Evolutionary conservation across 2,797 vertebrate genomes (phyloP), one percentile per base, ranked within the genome.

Genomic region (Steatocranus sp.): DNA sequence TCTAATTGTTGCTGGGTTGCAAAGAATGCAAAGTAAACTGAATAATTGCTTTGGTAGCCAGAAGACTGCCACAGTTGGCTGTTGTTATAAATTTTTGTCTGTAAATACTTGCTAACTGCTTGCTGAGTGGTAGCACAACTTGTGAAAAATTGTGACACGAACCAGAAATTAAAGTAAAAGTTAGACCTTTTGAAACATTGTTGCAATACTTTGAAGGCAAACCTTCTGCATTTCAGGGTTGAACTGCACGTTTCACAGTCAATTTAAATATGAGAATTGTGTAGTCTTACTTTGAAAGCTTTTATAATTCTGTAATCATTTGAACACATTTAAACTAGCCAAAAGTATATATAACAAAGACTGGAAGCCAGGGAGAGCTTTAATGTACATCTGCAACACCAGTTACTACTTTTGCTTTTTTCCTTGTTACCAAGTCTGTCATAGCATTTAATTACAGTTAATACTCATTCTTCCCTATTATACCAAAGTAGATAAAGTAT

Each of bases 1-100:
- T 61, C 56, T 61, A 61, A 61, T 61, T n/a, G 56, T 61, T 61
- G 56, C 56, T 61, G 56, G 56, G 56, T 38, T 63, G 58, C 11
- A 36, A 30, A 63, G 1, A 36, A 63, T 34, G 18, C 32, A 23
- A 66, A 68, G 12, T 41, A 43, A 41, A 23, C 20, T 68, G 20
- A 41, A 15, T 66, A 41, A 68, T 43, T 41, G 20, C 20, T 43
- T 43, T 25, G 20, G 8, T 68, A 17, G 36, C 63, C 38, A 25
- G 30, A 61, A 61, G 30, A 61, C 56, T 61, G 1, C 30, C 1
- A 34, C 6, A n/a, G 10, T 61, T 61, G 30, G 56, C 10, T 61
- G 36, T 43, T 68, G 63, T 68, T 68, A 10, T 41, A 23, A 15
- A 23, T 66, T 38, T 66, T 66, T 15, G 20, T 25, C 61, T 66